Conservation (phyloP, 2,113 vertebrate species). For the Nycticryphes semicollaris region DNA sequence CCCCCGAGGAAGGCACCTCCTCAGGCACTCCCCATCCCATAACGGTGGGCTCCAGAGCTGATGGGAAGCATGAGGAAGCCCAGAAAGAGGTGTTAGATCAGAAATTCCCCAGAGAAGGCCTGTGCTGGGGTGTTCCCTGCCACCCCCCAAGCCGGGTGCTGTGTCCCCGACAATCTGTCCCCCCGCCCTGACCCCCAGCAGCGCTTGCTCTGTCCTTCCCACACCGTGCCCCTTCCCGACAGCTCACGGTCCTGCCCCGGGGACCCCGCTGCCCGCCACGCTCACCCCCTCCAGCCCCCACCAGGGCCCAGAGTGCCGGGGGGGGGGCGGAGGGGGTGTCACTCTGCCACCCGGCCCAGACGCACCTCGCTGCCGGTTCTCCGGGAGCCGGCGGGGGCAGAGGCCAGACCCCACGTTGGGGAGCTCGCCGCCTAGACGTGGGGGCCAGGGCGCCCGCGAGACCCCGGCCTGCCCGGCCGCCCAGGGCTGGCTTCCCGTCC, state of each 20-base stretch:
- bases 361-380: neutral
- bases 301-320: rapidly evolving
- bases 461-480: neutral
- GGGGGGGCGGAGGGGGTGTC: neutral
- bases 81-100: rapidly evolving
- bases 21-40: neutral
- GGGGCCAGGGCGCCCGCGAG: neutral
- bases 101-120: neutral
- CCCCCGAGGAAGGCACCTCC: rapidly evolving
- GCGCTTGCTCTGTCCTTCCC: neutral
- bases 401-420: neutral
- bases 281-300: neutral
- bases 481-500: neutral
- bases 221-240: neutral
- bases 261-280: rapidly evolving
- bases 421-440: neutral
- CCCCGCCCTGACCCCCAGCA: neutral
- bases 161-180: neutral
- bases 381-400: neutral
- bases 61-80: neutral
- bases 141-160: rapidly evolving
- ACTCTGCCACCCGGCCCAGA: neutral
- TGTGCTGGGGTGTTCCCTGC: too few species aligned
- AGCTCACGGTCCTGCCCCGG: neutral
- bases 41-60: neutral